These are phyloP conservation scores for Thysanoteuthis rhombus DNA, from an alignment of 2,888 invertebrate genomes.

Conservation along the genomic window DNA sequence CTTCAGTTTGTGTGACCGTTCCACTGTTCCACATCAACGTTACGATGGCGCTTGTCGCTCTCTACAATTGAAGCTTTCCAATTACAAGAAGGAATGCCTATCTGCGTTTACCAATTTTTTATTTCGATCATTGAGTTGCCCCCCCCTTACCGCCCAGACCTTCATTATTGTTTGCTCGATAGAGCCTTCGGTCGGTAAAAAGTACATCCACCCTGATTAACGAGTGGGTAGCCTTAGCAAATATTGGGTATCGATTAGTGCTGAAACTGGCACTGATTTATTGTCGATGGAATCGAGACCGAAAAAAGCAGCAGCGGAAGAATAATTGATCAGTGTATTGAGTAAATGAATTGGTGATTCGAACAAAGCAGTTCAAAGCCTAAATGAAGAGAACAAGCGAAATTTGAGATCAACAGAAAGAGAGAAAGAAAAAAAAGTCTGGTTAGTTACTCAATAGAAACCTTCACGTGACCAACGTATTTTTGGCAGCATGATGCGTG, in stretches of 20 bases:
- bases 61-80: background rate
- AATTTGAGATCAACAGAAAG: too few species aligned
- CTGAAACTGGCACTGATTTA: background rate
- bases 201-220: background rate
- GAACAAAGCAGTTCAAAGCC: too few species aligned
- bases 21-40: background rate
- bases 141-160: background rate
- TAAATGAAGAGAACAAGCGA: too few species aligned
- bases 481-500: too few species aligned
- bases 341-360: too few species aligned
- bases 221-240: background rate
- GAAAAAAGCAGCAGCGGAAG: background rate
- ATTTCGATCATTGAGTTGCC: background rate
- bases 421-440: too few species aligned
- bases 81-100: background rate
- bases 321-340: background rate
- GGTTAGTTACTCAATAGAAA: too few species aligned
- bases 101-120: background rate
- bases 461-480: too few species aligned
- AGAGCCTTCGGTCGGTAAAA: background rate
- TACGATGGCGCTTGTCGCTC: background rate
- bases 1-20: too few species aligned
- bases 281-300: background rate
- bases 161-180: background rate
- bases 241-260: background rate